Percentiles rank a stretch among this genome's conserved stretches.
Conservation (phyloP, 2,888 invertebrate species). For the Alviniconcha strummeri region DNA sequence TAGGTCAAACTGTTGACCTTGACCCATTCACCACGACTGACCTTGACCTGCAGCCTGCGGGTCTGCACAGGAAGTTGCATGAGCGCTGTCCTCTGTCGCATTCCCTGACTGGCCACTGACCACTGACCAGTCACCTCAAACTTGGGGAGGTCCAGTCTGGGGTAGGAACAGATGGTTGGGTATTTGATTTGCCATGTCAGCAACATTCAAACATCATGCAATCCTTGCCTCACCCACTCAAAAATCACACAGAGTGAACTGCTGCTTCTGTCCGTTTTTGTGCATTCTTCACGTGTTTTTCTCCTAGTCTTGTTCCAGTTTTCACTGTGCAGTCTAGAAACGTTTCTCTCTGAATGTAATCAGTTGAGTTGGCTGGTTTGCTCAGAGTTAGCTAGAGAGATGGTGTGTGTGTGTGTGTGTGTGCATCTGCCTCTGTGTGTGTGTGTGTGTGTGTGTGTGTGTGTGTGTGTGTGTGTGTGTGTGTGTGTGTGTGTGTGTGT, state of each 20-base stretch:
- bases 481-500: not conserved
- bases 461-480: not conserved
- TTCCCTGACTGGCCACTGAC: constrained; percentile 54
- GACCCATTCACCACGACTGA: constrained; percentile 39
- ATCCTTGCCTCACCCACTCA: not conserved
- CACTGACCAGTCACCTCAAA: constrained; percentile 60
- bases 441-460: not conserved
- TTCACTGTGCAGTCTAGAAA: too few species aligned
- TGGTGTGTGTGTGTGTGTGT: too few species aligned
- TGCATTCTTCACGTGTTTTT: too few species aligned
- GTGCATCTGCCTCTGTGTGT: not conserved
- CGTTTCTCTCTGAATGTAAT: too few species aligned
- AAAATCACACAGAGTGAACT: not conserved
- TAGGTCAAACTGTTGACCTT: not conserved
- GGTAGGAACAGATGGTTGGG: not conserved
- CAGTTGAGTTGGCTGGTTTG: too few species aligned
- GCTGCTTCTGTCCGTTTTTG: too few species aligned
- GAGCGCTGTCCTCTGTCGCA: constrained; percentile 49
- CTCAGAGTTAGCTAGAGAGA: not conserved
- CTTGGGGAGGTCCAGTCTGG: constrained; percentile 64
- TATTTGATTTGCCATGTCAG: too few species aligned
- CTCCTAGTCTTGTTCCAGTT: too few species aligned
- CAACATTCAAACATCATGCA: too few species aligned
- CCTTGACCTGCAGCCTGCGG: constrained; percentile 60
- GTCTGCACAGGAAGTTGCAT: constrained; percentile 63